Percentiles rank a stretch among this genome's conserved stretches.
These are phyloP conservation scores for Hipparchia semele DNA, from an alignment of 2,888 invertebrate genomes.

Conservation along the genomic window DNA sequence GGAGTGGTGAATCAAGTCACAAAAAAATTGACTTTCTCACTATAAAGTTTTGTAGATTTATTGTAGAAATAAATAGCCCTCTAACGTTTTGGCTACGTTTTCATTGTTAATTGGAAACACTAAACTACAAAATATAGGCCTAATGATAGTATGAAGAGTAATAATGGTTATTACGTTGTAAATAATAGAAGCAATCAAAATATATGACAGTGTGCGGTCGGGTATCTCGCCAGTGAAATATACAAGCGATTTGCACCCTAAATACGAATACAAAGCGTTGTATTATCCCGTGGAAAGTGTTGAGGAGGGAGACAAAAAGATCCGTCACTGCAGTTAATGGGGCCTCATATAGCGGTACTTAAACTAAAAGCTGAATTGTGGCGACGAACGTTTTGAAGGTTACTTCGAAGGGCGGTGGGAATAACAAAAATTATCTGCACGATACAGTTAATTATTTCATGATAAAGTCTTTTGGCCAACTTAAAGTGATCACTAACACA, in stretches of 20 bases:
- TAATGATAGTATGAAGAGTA: constrained; percentile 39
- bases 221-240: constrained; percentile 45
- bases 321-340: constrained; percentile 57
- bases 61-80: constrained; percentile 30
- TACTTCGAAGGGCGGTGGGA: neutral
- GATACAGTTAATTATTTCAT: neutral
- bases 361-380: constrained; percentile 57
- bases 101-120: constrained; percentile 30
- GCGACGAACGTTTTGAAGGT: constrained; percentile 37
- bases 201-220: constrained; percentile 45
- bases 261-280: constrained; percentile 53
- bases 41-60: neutral
- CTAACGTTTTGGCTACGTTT: constrained; percentile 31
- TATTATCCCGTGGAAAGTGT: constrained; percentile 56
- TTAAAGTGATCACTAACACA: too few species aligned
- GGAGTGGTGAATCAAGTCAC: too few species aligned
- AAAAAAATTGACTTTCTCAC: too few species aligned
- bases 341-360: constrained; percentile 56
- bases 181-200: constrained; percentile 50
- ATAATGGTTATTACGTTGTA: constrained; percentile 44
- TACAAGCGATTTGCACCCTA: constrained; percentile 57
- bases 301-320: constrained; percentile 54
- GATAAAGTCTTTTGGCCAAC: too few species aligned
- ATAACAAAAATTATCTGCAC: neutral
- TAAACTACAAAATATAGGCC: constrained; percentile 36